Evolutionary conservation across 2,888 invertebrate species (phyloP).

Genomic region (Spisula solida): DNA sequence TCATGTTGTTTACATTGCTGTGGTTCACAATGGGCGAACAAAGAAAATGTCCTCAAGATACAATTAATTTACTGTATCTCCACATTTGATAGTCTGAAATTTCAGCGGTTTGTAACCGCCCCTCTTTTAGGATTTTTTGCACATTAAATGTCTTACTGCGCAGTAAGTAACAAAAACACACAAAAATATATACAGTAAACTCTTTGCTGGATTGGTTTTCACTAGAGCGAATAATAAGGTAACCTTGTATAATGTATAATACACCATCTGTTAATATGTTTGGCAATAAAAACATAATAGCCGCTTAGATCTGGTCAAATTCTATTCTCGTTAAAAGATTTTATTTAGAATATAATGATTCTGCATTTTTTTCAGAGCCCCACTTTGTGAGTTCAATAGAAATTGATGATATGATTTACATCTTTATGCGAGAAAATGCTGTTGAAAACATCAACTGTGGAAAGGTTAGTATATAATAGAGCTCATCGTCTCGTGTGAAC

Average conservation of each 20-base stretch:
- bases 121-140: neutral
- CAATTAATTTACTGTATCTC: conserved; percentile 23
- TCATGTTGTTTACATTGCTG: neutral
- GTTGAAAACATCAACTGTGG: conserved; percentile 98
- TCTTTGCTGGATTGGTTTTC: conserved; percentile 15
- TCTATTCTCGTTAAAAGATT: neutral
- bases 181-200: neutral
- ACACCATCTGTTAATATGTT: conserved; percentile 20
- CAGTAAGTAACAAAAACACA: neutral
- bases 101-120: conserved; percentile 16
- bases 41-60: neutral
- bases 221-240: neutral
- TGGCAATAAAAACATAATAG: conserved; percentile 25
- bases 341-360: neutral
- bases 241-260: neutral
- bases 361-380: conserved; percentile 90
- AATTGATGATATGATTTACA: conserved; percentile 95
- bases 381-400: conserved; percentile 97
- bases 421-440: conserved; percentile 96
- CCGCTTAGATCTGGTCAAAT: neutral
- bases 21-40: neutral
- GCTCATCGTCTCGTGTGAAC: neutral
- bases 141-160: conserved; percentile 15
- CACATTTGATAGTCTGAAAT: neutral
- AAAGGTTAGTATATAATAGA: conserved; percentile 90